Evolutionary conservation across 2,888 invertebrate genomes (phyloP).

Genomic region (Isoperla grammatica): DNA sequence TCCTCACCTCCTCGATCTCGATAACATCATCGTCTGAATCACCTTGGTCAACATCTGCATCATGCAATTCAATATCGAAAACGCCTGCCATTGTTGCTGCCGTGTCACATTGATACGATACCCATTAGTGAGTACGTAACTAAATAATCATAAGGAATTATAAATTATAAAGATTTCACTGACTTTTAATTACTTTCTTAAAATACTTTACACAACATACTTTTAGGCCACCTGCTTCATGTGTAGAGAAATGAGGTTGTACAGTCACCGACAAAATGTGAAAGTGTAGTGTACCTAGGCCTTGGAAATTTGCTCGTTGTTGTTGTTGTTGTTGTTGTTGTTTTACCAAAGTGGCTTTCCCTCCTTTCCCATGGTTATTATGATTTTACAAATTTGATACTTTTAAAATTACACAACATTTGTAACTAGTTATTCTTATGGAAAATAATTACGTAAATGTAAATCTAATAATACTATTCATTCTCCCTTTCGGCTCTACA

Average conservation of each 20-base stretch:
- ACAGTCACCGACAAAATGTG: no score
- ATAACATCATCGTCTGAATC: slow-evolving; percentile 83
- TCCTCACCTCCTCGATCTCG: slow-evolving; percentile 76
- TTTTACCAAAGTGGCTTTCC: no score
- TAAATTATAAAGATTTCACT: background rate
- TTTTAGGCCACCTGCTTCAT: slow-evolving; percentile 28
- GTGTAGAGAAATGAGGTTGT: slow-evolving; percentile 24
- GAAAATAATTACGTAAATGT: no score
- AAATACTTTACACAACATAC: background rate
- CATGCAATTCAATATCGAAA: slow-evolving; percentile 87
- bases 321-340: no score
- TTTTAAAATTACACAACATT: no score
- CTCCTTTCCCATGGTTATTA: no score
- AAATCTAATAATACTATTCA: no score
- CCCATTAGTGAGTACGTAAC: background rate
- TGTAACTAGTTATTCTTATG: no score
- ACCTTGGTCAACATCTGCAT: slow-evolving; percentile 65
- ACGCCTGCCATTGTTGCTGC: slow-evolving; percentile 66
- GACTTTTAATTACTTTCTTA: background rate
- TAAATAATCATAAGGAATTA: background rate
- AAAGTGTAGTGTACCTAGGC: no score
- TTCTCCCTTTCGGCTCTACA: no score
- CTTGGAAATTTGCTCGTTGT: no score
- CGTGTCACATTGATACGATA: slow-evolving; percentile 21
- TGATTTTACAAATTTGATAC: no score